Evolutionary conservation across 2,113 vertebrate genomes (phyloP), one percentile per base, ranked within the genome.

Genomic region (Paradisaea rubra): DNA sequence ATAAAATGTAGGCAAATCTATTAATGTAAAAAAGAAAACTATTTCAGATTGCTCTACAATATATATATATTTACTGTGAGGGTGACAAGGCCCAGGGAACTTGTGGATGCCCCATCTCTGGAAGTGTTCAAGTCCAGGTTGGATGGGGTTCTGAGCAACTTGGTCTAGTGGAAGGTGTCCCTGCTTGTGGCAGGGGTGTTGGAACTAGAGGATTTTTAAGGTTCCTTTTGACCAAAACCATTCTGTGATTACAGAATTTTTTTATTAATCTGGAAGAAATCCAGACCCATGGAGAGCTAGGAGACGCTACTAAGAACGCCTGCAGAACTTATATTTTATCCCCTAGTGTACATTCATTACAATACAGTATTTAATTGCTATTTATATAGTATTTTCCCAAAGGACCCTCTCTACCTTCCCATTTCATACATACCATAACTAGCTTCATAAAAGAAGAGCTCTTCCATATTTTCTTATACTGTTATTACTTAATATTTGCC

Each of bases 151-250:
- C 47, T 81, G 61, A 68, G 21, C 8, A 41, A 27, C 21, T 1
- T 41, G 24, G 7, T 30, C 9, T 15, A 31, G n/a, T 41, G 24
- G 14, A 35, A 35, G 3, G 3, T 18, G 9, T 13, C 39, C 19
- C 28, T 60, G 11, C 3, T 7, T 3, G 23, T 12, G 21, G 4
- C n/a, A 53, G n/a, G 9, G 18, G 14, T 0, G 7, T 5, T 41
- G 21, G 31, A 60, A 42, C 8, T 28, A 53, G 25, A 53, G 3
- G 13, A 60, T 42, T 7, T 68, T 59, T 42, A 60, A 47, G 3
- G 10, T 31, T 37, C 6, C 12, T 85, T 47, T 72, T 45, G 47
- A 53, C 6, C 8, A 17, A 65, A 72, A 45, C 3, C 11, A 27
- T 47, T 41, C 30, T 14, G 9, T 22, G 20, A 30, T 65, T 61